Conservation (phyloP, 92 coral and sea anemone species). For the Palythoa caribaeorum region DNA sequence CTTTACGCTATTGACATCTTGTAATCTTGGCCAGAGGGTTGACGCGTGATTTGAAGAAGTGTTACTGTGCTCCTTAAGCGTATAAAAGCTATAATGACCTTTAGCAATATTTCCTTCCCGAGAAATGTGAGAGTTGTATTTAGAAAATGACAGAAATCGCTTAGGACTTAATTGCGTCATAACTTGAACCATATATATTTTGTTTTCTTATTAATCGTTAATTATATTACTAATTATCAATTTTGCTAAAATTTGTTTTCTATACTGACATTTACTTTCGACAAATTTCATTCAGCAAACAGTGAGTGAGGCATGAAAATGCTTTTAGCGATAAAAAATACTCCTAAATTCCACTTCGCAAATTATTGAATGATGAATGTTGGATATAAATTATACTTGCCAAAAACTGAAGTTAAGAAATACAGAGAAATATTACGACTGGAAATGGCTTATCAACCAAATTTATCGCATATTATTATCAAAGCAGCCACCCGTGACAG, state of each 20-base stretch:
- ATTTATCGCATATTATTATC: not conserved
- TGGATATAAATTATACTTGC: too few relatives aligned
- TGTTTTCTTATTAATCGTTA: constrained; percentile 31
- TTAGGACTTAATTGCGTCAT: not conserved
- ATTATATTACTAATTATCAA: constrained; percentile 48
- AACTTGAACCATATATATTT: constrained; percentile 13
- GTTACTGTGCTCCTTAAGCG: too few relatives aligned
- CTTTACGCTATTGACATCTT: constrained; percentile 2
- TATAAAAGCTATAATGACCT: not conserved
- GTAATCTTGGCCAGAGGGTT: not conserved
- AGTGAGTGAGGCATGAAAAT: not conserved
- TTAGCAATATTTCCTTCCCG: not conserved
- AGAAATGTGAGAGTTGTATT: not conserved
- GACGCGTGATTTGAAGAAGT: too few relatives aligned
- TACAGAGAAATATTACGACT: too few relatives aligned
- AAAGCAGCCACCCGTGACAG: not conserved
- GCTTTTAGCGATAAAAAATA: not conserved
- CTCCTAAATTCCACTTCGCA: not conserved
- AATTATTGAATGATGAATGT: too few relatives aligned
- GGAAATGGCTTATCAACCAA: not conserved
- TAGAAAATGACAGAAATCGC: not conserved
- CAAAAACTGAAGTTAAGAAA: too few relatives aligned
- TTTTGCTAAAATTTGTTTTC: not conserved
- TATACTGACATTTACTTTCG: not conserved
- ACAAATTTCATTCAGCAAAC: not conserved